A percentile compares a stretch with the other conserved stretches of the same genome.
These are phyloP conservation scores for Morbakka virulenta DNA, from an alignment of 30 jellyfish, hydroid and myxozoan species.

Conservation along the genomic window DNA sequence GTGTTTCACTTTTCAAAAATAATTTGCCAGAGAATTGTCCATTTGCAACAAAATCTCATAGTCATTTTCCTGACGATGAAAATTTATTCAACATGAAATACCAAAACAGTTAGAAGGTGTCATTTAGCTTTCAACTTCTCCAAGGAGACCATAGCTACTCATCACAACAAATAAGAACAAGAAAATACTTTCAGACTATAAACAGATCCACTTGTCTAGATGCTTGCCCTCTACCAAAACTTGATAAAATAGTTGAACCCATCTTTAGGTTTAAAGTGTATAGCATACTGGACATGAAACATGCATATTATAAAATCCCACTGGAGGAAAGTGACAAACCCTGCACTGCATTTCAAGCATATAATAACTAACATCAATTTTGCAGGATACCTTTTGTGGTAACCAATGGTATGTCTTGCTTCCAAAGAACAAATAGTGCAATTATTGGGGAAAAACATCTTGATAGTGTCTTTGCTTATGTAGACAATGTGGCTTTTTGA, in stretches of 20 bases:
- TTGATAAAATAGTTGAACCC: constrained; percentile 20
- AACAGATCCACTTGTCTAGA: constrained; percentile 51
- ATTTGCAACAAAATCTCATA: constrained; percentile 14
- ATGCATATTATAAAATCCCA: too few species aligned
- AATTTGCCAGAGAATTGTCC: constrained; percentile 29
- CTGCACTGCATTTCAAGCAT: too few species aligned
- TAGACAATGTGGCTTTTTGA: constrained; percentile 43
- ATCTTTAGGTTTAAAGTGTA: too few species aligned
- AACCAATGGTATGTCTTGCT: constrained; percentile 38
- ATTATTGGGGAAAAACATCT: neutral
- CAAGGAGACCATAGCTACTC: constrained; percentile 58
- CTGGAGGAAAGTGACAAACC: too few species aligned
- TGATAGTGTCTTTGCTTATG: constrained; percentile 25
- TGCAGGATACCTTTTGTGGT: constrained; percentile 36
- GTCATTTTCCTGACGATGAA: constrained; percentile 19
- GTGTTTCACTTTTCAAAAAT: neutral
- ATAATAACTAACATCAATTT: constrained; percentile 12
- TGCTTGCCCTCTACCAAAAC: constrained; percentile 66
- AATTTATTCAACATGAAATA: constrained; percentile 51
- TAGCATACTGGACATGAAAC: too few species aligned
- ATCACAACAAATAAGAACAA: constrained; percentile 21
- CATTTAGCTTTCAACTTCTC: constrained; percentile 46
- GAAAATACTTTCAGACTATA: constrained; percentile 50
- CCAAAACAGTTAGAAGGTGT: constrained; percentile 14
- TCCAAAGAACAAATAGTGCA: constrained; percentile 23